These are phyloP conservation scores for Galemys pyrenaicus DNA, from an alignment of 2,113 vertebrate species.

Conservation along the genomic window DNA sequence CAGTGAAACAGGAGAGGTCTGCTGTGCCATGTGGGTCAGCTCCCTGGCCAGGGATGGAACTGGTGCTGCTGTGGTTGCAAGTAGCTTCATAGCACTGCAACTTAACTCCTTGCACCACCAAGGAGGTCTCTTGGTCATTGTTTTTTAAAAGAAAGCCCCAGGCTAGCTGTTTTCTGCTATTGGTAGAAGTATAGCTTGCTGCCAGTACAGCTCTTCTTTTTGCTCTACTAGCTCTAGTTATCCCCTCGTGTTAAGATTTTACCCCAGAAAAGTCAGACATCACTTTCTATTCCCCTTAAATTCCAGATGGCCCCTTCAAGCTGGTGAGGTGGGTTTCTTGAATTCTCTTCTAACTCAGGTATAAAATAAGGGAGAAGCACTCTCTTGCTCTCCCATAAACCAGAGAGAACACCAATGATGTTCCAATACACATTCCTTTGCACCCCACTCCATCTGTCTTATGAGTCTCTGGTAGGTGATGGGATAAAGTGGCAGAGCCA, in stretches of 20 bases:
- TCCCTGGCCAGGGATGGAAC: too few species aligned
- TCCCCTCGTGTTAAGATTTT: background rate
- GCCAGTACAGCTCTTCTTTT: background rate
- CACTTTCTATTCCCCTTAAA: background rate
- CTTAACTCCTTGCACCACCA: too few species aligned
- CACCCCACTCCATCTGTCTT: rapidly evolving
- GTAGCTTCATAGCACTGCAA: too few species aligned
- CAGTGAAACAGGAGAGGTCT: too few species aligned
- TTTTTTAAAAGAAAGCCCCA: background rate
- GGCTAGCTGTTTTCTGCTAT: background rate
- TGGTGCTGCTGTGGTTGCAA: too few species aligned
- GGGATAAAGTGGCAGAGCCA: background rate
- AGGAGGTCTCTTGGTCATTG: too few species aligned
- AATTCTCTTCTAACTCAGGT: background rate
- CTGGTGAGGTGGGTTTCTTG: background rate
- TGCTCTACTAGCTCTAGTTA: background rate
- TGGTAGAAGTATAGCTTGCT: background rate
- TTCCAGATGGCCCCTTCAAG: background rate
- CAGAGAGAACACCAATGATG: background rate
- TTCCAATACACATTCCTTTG: background rate
- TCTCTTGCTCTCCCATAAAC: background rate
- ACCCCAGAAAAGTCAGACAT: background rate
- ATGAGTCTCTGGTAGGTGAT: background rate
- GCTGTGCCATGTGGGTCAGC: too few species aligned
- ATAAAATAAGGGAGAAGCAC: background rate